Evolutionary conservation across 2,888 invertebrate genomes (phyloP), one percentile per base, ranked within the genome.

Genomic region (Kryphioiulus occultus): DNA sequence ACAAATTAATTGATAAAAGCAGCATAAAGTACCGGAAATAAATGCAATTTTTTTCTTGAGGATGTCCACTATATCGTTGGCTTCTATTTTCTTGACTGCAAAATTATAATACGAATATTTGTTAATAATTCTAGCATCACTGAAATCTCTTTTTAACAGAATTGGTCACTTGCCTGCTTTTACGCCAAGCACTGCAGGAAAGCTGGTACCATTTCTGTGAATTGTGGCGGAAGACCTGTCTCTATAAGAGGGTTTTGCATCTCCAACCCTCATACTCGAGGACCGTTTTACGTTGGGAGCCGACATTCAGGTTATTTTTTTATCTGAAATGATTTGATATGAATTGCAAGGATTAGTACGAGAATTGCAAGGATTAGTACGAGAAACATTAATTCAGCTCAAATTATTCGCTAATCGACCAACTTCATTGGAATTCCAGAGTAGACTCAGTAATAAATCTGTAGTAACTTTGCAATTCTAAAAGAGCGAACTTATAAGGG

Each of bases 11-110:
- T 26, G 1, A 26, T 3, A 26, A 15, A 86, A 32, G 17, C 86
- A 2, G 15, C 19, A 44, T 5, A n/a, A 17, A 42, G 17, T 30
- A 88, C 88, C 88, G 17, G 88, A 53, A 82, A 86, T 44, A 30
- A 88, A 53, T 0, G 88, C 88, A 12, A 88, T 53, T 59, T 68
- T 85, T 47, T 88, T 88, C 86, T 86, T 87, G 4, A 88, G 78
- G 42, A 88, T 88, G 22, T 86, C 86, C 22, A 86, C 32, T 17
- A 88, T 86, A 39, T 88, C 88, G 42, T 59, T 84, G 35, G 88
- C 88, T 32, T 88, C 87, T 10, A 88, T 22, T 86, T 82, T 88
- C 35, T 86, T 88, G n/a, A 87, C 83, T 88, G 86, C 30, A 82
- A 86, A 86, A 30, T 26, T 19, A 78, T 9, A 78, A 26, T 22